These are phyloP conservation scores for Pachyseris speciosa DNA, from an alignment of 64 coral and sea anemone species.

Conservation along the genomic window DNA sequence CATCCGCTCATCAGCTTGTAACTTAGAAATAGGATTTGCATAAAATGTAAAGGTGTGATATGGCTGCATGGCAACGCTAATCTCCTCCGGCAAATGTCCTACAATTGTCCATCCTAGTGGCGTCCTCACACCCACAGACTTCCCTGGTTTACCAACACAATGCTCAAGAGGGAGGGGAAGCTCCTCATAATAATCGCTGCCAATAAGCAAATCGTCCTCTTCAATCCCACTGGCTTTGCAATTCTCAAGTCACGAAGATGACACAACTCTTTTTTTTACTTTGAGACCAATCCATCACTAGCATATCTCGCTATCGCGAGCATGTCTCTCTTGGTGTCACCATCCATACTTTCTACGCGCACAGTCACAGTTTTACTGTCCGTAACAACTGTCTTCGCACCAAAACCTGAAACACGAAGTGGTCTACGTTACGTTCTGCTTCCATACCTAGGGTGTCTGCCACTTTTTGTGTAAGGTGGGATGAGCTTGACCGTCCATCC, in stretches of 20 bases:
- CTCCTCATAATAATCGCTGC: conserved; percentile 43
- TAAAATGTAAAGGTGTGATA: not conserved
- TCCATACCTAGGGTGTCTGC: not conserved
- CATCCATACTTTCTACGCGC: not conserved
- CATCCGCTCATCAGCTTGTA: conserved; percentile 39
- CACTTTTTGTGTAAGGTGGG: not conserved
- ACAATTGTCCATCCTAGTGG: conserved; percentile 56
- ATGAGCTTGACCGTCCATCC: conserved; percentile 17
- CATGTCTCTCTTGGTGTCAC: conserved; percentile 4
- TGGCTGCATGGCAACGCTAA: not conserved
- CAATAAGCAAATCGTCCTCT: conserved; percentile 56
- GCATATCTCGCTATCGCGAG: conserved; percentile 10
- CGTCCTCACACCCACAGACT: conserved; percentile 56
- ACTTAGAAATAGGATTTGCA: not conserved
- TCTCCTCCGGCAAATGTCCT: not conserved
- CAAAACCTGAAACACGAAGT: not conserved
- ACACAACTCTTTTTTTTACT: not conserved
- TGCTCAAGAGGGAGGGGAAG: conserved; percentile 56
- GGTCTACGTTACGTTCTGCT: not conserved
- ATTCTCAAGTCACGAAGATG: conserved; percentile 38
- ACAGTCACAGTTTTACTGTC: conserved; percentile 27
- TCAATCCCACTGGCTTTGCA: conserved; percentile 33
- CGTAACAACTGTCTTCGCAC: not conserved
- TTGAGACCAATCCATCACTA: conserved; percentile 10
- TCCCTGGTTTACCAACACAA: conserved; percentile 1